phyloP scores from a whole-genome alignment of 1,140 invertebrate species.

The Pachypeltis micranthus region DNA sequence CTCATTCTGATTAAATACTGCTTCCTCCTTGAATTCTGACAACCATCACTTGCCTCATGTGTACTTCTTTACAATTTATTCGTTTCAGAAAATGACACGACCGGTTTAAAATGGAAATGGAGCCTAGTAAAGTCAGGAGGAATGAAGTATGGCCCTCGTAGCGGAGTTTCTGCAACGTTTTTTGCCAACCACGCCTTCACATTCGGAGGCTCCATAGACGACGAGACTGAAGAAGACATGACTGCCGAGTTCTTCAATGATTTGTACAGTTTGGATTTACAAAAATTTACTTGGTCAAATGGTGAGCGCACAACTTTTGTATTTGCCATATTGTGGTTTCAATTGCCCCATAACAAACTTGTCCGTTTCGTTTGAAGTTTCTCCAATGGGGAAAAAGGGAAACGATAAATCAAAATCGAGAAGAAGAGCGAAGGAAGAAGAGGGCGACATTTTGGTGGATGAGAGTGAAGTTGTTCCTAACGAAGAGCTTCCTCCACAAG shows the following conservation, averaged over 20 bases:
- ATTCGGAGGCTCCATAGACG: constrained; percentile 65
- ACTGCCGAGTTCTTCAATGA: constrained; percentile 74
- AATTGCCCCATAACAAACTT: neutral
- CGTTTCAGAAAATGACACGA: constrained; percentile 50
- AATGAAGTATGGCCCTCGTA: constrained; percentile 48
- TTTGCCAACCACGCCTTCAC: constrained; percentile 49
- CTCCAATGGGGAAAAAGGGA: constrained; percentile 40
- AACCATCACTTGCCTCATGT: too few relatives aligned
- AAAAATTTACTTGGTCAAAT: constrained; percentile 56
- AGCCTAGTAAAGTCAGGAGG: constrained; percentile 53
- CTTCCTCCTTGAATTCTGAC: too few relatives aligned
- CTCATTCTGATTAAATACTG: too few relatives aligned
- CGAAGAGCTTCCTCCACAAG: constrained; percentile 20
- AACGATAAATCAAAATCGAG: constrained; percentile 32
- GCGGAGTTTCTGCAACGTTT: constrained; percentile 45
- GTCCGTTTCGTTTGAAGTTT: constrained; percentile 32
- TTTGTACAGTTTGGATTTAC: constrained; percentile 61
- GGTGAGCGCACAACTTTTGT: constrained; percentile 31
- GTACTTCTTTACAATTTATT: too few relatives aligned
- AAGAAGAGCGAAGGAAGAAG: constrained; percentile 34
- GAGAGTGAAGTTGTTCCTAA: constrained; percentile 28
- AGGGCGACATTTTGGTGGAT: constrained; percentile 24
- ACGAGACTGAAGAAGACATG: constrained; percentile 60
- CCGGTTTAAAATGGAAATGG: constrained; percentile 66
- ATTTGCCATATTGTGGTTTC: constrained; percentile 3